Evolutionary conservation across 2,888 invertebrate species (phyloP), one percentile per base, ranked within the genome.

Genomic region (Cenopis cana): DNA sequence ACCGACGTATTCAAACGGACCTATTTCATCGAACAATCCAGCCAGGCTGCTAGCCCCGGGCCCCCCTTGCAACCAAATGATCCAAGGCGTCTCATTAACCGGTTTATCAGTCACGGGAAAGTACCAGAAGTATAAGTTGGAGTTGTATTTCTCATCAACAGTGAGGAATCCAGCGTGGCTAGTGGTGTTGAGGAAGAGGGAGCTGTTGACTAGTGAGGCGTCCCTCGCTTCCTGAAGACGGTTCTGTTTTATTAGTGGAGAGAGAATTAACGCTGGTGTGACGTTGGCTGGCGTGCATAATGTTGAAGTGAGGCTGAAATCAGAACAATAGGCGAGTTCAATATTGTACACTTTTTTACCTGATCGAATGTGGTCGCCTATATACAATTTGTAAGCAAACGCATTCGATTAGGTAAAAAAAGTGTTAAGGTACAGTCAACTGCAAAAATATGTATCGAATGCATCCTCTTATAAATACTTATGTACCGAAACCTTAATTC

Each of bases 31-130:
- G 59, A 92, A 91, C 0, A 91, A 79, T 0, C 89, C 91, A 1
- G 83, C 83, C 4, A 92, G 74, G 41, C 96, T 96, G 0, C 96
- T 95, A 0, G 95, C 95, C 0, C 95, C 98, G 0, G 98, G 98
- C 0, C 98, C 98, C 14, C 98, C 98, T 94, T 98, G 96, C 14
- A 98, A 90, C 98, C 98, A 98, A 73, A 98, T 94, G 41, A 97
- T 94, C 79, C 98, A 91, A 0, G 98, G 98, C 3, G 88, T 85
- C 41, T 83, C 79, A n/a, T 79, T 79, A 10, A 84, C 76, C 0
- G 88, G 86, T 75, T 88, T 89, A 52, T 78, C 78, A n/a, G 76
- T 76, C n/a, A 84, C 86, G 0, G 97, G 97, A 82, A 97, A 96
- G 81, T 96, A 97, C 97, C 97, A 97, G 89, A 97, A 97, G 91